Evolutionary conservation across 2,797 vertebrate species (phyloP), one percentile per base, ranked within the genome.

Genomic region (Holocentrus rufus): DNA sequence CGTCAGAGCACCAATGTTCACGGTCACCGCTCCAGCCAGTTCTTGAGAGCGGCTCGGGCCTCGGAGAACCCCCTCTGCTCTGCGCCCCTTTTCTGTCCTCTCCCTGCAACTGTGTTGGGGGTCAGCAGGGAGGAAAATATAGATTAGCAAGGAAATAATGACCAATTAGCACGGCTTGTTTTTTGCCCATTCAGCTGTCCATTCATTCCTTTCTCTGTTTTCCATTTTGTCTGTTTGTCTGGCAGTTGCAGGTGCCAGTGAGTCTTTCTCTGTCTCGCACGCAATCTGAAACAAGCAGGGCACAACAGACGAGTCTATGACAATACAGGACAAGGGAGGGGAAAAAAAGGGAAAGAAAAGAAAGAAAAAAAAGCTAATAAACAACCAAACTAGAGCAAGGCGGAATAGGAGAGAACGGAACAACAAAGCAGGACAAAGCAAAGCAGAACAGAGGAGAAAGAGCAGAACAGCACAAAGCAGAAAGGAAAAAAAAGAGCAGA

Each of bases 121-220:
- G 79, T 85, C 72, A 78, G 65, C 71, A 77, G 73, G 62, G 79
- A 86, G 73, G 82, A 79, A 83, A 85, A 77, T 83, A 76, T 84
- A 87, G 80, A 88, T 86, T 84, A 84, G 76, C 71, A 67, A 74
- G 80, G 56, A 82, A 88, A 85, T 80, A 89, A 86, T 87, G 83
- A 88, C 86, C 87, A 89, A 87, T 92, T 91, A 89, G 74, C 65
- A 72, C 50, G 10, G 76, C 79, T 84, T 90, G 79, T 86, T 86
- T 83, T 81, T 54, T 79, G 80, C 66, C 83, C 69, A 73, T 83
- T 86, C 84, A 73, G 78, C 81, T 85, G 84, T 82, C 71, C 60
- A n/a, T 70, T 79, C 66, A 47, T 64, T 66, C 74, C 74, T 63
- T 72, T 81, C 59, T 61, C 76, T 85, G 73, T 71, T 56, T 82